Base-by-base conservation (phyloP, 2,113 vertebrate genomes). In the Petrocephalus microphthalmus region DNA sequence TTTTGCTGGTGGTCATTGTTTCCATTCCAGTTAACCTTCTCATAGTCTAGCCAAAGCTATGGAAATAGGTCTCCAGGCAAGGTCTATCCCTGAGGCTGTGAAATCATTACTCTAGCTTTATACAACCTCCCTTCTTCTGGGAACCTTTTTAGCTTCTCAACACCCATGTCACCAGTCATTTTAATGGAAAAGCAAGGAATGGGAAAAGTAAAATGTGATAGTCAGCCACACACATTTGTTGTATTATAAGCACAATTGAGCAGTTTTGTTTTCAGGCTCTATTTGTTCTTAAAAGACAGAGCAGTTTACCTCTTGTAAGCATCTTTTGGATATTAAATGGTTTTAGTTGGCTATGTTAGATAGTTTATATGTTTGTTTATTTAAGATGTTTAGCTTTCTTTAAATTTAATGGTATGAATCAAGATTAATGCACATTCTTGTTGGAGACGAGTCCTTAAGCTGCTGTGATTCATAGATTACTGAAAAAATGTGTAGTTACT, bases 1-100 rank as follows among this genome's bases (percentile, higher is more conserved):
- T 91, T 89, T 93, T 90, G 91, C 91, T 93, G 92, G 92, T 92
- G 91, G 91, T 84, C 22, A 52, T 52, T 47, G 82, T 84, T 84
- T 84, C 49, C 19, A 52, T 51, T 25, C 4, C 47, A n/a, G 49
- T 84, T 51, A 20, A 3, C 20, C 33, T 42, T 7, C 33, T 78
- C 6, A 78, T 42, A 37, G 29, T 37, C 71, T 37, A 42, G 33
- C 15, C 10, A 78, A 42, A n/a, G 33, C 71, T 7, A 19, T 78
- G 71, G 71, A 78, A 78, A 78, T 1, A 22, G n/a, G 17, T 3
- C 42, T 82, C 2, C 37, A 82, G 67, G 13, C 67, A 17, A 17
- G 67, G 29, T 74, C 47, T 42, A 7, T 20, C 20, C 22, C 20
- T 52, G 19, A 84, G 42, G 47, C 49, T 22, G n/a, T 84, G 42